A percentile compares a stretch with the other conserved stretches of the same genome.
Conservation (phyloP, 2,113 vertebrate species). For the Prionailurus viverrinus region DNA sequence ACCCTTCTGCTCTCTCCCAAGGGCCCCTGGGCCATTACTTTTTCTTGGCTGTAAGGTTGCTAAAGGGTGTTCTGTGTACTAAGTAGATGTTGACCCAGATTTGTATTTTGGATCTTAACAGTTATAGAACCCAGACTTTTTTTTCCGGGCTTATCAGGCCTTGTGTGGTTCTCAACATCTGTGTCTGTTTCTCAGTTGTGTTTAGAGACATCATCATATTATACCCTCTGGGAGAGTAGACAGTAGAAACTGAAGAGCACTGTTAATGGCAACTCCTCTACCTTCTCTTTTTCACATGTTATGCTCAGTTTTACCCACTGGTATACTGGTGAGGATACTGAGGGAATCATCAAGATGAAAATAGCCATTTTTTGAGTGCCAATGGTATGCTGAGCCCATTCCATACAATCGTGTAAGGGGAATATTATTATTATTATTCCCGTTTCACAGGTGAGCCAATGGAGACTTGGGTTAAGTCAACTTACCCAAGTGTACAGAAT, state of each 20-base stretch:
- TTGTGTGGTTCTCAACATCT: not conserved
- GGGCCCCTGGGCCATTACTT: not conserved
- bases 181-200: not conserved
- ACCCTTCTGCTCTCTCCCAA: not conserved
- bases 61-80: not conserved
- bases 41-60: not conserved
- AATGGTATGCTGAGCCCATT: not conserved
- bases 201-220: not conserved
- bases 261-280: not conserved
- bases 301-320: not conserved
- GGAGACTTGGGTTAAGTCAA: not conserved
- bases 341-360: not conserved
- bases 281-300: not conserved
- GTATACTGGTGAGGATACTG: not conserved
- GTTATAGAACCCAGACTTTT: not conserved
- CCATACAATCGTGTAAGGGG: not conserved
- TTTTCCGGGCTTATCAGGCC: not conserved
- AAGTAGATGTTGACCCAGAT: not conserved
- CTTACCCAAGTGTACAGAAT: not conserved
- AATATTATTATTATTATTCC: not conserved
- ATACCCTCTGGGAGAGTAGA: rapidly evolving
- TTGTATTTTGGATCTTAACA: not conserved
- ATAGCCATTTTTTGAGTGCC: not conserved
- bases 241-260: not conserved
- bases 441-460: slow-evolving; percentile 1